Base-by-base conservation (phyloP, 2,113 vertebrate genomes). In the Nerophis lumbriciformis region DNA sequence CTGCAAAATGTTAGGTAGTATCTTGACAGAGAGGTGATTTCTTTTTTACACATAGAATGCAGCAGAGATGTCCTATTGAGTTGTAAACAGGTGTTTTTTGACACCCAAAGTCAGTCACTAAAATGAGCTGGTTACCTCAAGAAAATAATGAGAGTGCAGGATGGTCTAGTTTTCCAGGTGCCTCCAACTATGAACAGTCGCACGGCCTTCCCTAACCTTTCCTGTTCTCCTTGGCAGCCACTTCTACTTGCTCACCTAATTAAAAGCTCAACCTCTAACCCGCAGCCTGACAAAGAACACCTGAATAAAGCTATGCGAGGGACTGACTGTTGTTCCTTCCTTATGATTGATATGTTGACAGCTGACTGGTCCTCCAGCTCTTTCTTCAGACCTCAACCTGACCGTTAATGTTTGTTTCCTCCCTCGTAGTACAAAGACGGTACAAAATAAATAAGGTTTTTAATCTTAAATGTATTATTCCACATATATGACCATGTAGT, bases 221-320 rank as follows among this genome's bases (percentile, higher is more conserved):
- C 60, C 74, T 68, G 19, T 57, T 82, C 80, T 79, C 69, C 76
- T 72, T 81, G 78, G 78, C 84, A 82, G 81, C 78, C 69, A 83
- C 66, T 78, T 61, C 69, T 71, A 71, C 83, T 64, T 49, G 71
- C 74, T 67, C 74, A 54, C 68, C 83, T 85, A 84, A 90, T 90
- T 88, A 89, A 85, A 84, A 83, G 52, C 73, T 81, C 83, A 66
- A 78, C 81, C 84, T 80, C 69, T 81, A 72, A 73, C 76, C 80
- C 63, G 56, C 55, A 48, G 55, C 70, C 44, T 15, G n/a, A 64
- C 60, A 51, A 61, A 76, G 61, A 56, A 11, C 69, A 76, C 66
- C 77, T 55, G 72, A 73, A 71, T 55, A 5, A 71, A 69, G 64
- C 63, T 54, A 52, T 4, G 48, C 63, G 39, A 57, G 60, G 64